phyloP scores from a whole-genome alignment of 1,140 invertebrate genomes.

The Epicauta chinensis region DNA sequence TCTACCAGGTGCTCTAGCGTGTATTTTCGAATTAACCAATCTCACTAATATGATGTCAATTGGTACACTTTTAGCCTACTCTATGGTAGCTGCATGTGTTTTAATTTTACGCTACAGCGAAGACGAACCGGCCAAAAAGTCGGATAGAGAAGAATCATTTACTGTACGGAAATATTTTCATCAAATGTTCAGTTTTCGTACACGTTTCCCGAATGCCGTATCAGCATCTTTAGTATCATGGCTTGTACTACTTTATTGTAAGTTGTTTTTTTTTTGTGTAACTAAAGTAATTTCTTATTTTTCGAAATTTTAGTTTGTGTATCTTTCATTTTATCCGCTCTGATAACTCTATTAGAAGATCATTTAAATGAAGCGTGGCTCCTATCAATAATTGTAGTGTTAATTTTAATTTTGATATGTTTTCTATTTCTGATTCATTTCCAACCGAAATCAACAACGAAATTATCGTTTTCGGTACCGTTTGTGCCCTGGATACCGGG shows the following conservation, averaged over 20 bases:
- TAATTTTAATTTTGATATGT: slow-evolving; percentile 21
- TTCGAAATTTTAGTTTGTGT: slow-evolving; percentile 31
- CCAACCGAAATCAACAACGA: slow-evolving; percentile 28
- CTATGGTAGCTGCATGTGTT: slow-evolving; percentile 77
- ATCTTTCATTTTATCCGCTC: slow-evolving; percentile 26
- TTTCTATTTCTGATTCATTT: slow-evolving; percentile 26
- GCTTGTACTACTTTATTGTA: slow-evolving; percentile 49
- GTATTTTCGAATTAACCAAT: slow-evolving; percentile 68
- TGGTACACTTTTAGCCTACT: slow-evolving; percentile 77
- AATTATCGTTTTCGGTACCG: slow-evolving; percentile 44
- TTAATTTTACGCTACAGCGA: slow-evolving; percentile 59
- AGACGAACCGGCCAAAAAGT: slow-evolving; percentile 38
- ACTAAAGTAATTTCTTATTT: neutral
- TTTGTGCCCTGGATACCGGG: slow-evolving; percentile 72
- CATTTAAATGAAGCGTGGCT: slow-evolving; percentile 29
- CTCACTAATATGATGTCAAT: slow-evolving; percentile 86
- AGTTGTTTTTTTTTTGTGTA: slow-evolving; percentile 4
- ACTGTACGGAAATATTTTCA: slow-evolving; percentile 34
- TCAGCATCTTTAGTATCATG: slow-evolving; percentile 48
- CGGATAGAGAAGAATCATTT: slow-evolving; percentile 32
- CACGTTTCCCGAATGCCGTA: slow-evolving; percentile 45
- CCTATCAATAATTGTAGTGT: slow-evolving; percentile 15
- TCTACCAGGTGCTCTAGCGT: slow-evolving; percentile 61
- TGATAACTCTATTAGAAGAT: slow-evolving; percentile 31
- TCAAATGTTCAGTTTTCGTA: slow-evolving; percentile 44